Evolutionary conservation across 2,888 invertebrate species (phyloP), one percentile per base, ranked within the genome.

Genomic region (Calameuta pallipes): DNA sequence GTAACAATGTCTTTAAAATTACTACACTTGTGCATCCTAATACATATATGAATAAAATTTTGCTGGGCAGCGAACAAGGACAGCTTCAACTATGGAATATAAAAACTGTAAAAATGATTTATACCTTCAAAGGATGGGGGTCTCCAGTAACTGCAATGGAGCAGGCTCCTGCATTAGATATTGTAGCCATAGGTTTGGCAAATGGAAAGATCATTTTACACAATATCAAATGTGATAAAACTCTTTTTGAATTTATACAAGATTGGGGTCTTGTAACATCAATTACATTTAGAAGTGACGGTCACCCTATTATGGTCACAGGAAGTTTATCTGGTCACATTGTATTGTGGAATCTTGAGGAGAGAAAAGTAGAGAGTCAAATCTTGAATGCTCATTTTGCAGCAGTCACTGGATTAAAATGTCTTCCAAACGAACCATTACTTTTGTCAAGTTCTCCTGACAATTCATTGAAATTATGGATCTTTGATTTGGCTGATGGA

Each of bases 291-390:
- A 94, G 98, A 84, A 95, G 96, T 76, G 98, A 98, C 90, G 97
- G 96, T 1, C 94, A 94, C 69, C 96, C 97, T 0, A 94, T 98
- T 4, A 96, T 99, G 96, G 95, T 96, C 0, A 96, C 97, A 4
- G 97, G 97, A 0, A 96, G 96, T 90, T 92, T 93, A 9, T 92
- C 94, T 73, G 99, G 99, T 0, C 96, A 98, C 87, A 94, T 99
- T 84, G 97, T 97, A 0, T 94, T 99, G 89, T 99, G 99, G 99
- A 95, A 99, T 92, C 93, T 99, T 73, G 97, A 97, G 87, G 95
- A 97, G 82, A 93, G 93, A 82, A 94, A 95, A 89, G 93, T 98
- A 0, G 93, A 96, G 78, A 96, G 96, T 80, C 98, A 98, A 91
- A 92, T 98, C 33, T 92, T 95, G 75, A 92, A 94, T 71, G 98